Evolutionary conservation across 2,797 vertebrate genomes (phyloP).

Genomic region (Spinus pinus): DNA sequence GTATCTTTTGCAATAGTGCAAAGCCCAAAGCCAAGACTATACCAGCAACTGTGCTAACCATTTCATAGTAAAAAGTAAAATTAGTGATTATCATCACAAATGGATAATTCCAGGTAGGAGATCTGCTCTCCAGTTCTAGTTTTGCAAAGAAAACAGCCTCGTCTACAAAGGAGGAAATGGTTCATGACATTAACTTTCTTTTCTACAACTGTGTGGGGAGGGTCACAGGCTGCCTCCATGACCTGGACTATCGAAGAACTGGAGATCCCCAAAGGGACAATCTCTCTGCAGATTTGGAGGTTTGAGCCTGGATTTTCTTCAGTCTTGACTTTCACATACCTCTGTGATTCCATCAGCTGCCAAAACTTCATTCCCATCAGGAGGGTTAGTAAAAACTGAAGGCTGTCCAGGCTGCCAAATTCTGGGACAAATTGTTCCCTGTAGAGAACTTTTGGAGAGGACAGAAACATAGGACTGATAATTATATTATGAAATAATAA

Average conservation of each 20-base stretch:
- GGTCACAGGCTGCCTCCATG: background rate
- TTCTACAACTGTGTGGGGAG: background rate
- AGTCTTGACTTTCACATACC: slow-evolving; percentile 41
- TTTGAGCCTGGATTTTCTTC: slow-evolving; percentile 27
- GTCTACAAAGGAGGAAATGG: background rate
- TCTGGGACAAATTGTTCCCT: slow-evolving; percentile 57
- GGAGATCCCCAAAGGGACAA: slow-evolving; percentile 31
- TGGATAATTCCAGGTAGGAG: background rate
- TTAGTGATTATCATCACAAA: background rate
- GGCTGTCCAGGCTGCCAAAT: slow-evolving; percentile 38
- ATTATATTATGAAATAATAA: slow-evolving; percentile 42
- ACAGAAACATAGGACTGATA: slow-evolving; percentile 36
- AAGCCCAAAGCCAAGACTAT: background rate
- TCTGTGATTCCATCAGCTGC: slow-evolving; percentile 19
- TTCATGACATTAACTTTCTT: background rate
- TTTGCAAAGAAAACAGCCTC: background rate
- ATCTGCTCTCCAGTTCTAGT: background rate
- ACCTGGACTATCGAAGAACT: slow-evolving; percentile 22
- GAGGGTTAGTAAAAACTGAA: slow-evolving; percentile 23
- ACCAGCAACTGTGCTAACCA: background rate
- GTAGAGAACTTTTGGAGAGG: slow-evolving; percentile 46
- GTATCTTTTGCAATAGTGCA: background rate
- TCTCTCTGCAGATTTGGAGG: slow-evolving; percentile 41
- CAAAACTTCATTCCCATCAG: slow-evolving; percentile 46
- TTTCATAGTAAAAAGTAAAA: background rate